Evolutionary conservation across 2,797 vertebrate species (phyloP).

Genomic region (Coregonus suidteri): DNA sequence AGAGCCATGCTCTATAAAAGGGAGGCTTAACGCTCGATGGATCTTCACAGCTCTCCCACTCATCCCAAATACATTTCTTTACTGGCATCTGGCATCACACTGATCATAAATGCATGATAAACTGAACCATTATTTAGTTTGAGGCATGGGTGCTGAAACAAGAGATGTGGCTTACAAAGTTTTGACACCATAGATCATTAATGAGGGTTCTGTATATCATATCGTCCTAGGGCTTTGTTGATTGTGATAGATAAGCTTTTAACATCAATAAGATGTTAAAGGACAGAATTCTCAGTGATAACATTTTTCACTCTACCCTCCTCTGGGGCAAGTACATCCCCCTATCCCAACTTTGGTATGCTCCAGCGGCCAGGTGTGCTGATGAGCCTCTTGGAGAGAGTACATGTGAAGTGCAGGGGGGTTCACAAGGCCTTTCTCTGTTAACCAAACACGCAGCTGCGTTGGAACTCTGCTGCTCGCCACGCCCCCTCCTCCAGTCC

Average conservation of each 20-base stretch:
- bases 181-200: neutral
- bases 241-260: neutral
- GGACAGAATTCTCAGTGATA: neutral
- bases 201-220: neutral
- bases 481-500: slow-evolving; percentile 32
- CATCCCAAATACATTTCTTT: neutral
- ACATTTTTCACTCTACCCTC: neutral
- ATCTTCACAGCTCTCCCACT: slow-evolving; percentile 4
- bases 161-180: neutral
- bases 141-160: neutral
- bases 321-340: neutral
- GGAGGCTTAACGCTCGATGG: neutral
- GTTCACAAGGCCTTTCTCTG: neutral
- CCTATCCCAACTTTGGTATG: neutral
- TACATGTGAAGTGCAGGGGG: neutral
- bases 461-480: slow-evolving; percentile 11
- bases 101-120: neutral
- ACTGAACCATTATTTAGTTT: neutral
- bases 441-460: slow-evolving; percentile 30
- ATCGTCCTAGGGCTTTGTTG: neutral
- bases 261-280: neutral
- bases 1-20: slow-evolving; percentile 30
- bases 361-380: neutral
- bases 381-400: neutral
- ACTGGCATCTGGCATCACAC: neutral